Base-by-base conservation (phyloP, 2,113 vertebrate genomes). In the Hydropotes inermis region DNA sequence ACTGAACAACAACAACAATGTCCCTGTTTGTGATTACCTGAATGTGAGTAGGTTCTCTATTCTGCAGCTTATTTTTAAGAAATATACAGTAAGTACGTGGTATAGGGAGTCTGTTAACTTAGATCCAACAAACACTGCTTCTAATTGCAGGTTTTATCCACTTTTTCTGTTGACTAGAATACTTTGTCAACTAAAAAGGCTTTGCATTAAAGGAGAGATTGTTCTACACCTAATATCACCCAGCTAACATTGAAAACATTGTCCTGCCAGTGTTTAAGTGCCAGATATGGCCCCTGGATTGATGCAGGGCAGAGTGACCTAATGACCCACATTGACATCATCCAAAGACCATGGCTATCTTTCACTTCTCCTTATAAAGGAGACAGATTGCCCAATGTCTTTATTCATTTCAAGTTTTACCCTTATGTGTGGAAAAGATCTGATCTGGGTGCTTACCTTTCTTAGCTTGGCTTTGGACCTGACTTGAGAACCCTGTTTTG, bases 391-490 rank as follows among this genome's bases (percentile, higher is more conserved):
- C 57, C 50, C 78, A 74, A 54, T 28, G 30, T 58, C 30, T 74
- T 54, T 28, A 27, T 57, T 89, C 70, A 78, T 50, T 50, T 91
- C 45, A 74, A n/a, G 67, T 76, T 85, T 60, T 86, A n/a, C 30
- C 45, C 47, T 57, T 82, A 7, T 13, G 5, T 82, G 33, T 86
- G 47, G 78, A 78, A 85, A 57, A 79, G 67, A 50, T 55, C 33
- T 84, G 57, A 70, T 47, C 54, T 12, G 92, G n/a, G 10, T 39
- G 45, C 39, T 92, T 52, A n/a, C 23, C 25, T 87, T 52, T 89
- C 88, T 57, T 43, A 55, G 67, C 33, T 67, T 95, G 93, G 85
- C 87, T 89, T 97, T 87, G 47, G 61, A 78, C 83, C 88, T 57
- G 50, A 39, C 45, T 87, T 87, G 52, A 39, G 88, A 89, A 45